These are phyloP conservation scores for Cephonodes hylas DNA, from an alignment of 2,888 invertebrate genomes.

Conservation along the genomic window DNA sequence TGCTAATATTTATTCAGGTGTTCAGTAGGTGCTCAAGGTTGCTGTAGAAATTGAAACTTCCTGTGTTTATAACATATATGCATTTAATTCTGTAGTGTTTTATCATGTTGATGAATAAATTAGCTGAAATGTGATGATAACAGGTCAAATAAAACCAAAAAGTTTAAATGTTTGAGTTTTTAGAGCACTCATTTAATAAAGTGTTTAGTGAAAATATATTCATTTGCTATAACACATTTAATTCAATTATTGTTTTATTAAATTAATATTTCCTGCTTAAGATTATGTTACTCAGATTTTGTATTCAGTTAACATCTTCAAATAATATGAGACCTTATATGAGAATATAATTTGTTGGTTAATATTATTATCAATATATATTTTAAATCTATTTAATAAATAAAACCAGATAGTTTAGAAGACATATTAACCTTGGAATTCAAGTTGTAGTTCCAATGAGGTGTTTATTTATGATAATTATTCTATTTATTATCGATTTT, in stretches of 20 bases:
- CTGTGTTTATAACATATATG: background rate
- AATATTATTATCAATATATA: no score
- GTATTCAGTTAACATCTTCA: no score
- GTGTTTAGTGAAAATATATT: no score
- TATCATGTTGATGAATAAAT: background rate
- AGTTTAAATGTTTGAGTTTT: no score
- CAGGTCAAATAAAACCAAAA: background rate
- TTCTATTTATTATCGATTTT: no score
- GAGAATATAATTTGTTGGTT: no score
- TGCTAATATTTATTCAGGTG: background rate
- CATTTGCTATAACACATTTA: no score
- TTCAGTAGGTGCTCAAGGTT: background rate
- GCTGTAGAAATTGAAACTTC: background rate
- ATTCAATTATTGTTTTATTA: no score
- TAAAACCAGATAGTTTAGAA: background rate
- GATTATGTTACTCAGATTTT: no score
- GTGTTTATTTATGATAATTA: background rate
- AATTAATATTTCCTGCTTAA: no score
- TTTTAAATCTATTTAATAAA: background rate
- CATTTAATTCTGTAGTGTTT: background rate
- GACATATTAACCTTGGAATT: background rate
- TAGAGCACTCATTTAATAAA: no score
- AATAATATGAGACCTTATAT: no score
- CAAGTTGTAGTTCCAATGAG: background rate
- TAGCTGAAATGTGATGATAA: background rate